Conservation (phyloP, 2,113 vertebrate genomes). For the Ardeotis arabs region DNA sequence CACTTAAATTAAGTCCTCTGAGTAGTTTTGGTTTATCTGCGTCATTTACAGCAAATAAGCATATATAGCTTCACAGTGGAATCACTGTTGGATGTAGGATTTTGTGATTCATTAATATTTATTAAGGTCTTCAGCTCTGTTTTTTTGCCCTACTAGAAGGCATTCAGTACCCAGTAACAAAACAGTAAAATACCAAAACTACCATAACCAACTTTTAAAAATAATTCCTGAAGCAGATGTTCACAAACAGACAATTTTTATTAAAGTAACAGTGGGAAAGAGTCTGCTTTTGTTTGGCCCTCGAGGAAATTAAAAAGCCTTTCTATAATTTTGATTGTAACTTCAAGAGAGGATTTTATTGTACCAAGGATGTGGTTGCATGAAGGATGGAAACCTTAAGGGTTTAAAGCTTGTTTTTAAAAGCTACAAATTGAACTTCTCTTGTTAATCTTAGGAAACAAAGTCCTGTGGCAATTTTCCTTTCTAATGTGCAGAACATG, state of each 20-base stretch:
- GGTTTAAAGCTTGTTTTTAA: constrained; percentile 56
- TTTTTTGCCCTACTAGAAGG: background rate
- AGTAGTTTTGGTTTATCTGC: background rate
- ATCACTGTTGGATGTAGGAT: background rate
- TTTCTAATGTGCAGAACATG: background rate
- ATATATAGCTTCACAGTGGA: background rate
- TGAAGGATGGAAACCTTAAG: constrained; percentile 54
- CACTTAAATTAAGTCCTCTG: background rate
- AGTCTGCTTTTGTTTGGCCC: constrained; percentile 55
- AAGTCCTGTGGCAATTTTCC: constrained; percentile 11
- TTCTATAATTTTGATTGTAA: constrained; percentile 63
- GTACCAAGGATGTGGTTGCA: constrained; percentile 21
- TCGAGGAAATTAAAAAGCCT: constrained; percentile 59
- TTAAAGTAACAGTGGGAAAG: constrained; percentile 60
- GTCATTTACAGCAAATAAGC: background rate
- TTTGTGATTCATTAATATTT: constrained; percentile 24
- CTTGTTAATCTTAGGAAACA: constrained; percentile 29
- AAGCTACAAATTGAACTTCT: constrained; percentile 22
- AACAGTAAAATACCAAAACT: background rate
- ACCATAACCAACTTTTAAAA: constrained; percentile 39
- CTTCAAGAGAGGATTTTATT: constrained; percentile 57
- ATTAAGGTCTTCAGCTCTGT: background rate
- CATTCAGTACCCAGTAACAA: constrained; percentile 25
- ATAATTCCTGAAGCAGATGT: constrained; percentile 65
- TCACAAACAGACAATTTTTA: constrained; percentile 45